Evolutionary conservation across 2,797 vertebrate species (phyloP).

Genomic region (Okamejei kenojei): DNA sequence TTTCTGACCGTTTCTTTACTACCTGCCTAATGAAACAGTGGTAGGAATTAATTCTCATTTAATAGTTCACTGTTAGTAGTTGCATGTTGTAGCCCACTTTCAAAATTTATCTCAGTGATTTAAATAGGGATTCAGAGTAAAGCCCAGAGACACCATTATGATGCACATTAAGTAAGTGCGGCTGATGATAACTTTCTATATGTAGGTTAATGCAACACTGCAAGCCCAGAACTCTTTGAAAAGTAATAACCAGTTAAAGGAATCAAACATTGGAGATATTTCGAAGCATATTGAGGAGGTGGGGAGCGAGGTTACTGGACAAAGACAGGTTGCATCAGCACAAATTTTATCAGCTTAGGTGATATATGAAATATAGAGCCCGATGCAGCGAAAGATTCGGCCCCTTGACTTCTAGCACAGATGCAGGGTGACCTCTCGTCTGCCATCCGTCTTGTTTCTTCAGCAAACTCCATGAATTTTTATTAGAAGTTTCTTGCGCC

Average conservation of each 20-base stretch:
- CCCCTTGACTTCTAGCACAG: constrained; percentile 75
- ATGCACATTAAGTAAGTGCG: too few relatives aligned
- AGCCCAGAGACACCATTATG: too few relatives aligned
- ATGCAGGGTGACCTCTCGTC: constrained; percentile 90
- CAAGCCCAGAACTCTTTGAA: background rate
- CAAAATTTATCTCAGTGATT: too few relatives aligned
- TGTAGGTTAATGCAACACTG: background rate
- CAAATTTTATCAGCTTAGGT: constrained; percentile 86
- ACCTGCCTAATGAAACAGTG: too few relatives aligned
- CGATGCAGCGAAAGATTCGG: constrained; percentile 77
- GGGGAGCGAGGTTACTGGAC: constrained; percentile 46
- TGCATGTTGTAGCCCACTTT: too few relatives aligned
- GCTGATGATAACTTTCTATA: too few relatives aligned
- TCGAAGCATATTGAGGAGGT: constrained; percentile 40
- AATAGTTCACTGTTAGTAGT: too few relatives aligned
- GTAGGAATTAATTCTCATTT: too few relatives aligned
- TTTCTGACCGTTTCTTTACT: too few relatives aligned
- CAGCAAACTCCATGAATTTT: constrained; percentile 98
- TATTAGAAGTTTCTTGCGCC: constrained; percentile 75
- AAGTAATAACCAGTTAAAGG: background rate
- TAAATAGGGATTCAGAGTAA: too few relatives aligned
- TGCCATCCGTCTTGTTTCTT: constrained; percentile 83
- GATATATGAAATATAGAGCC: constrained; percentile 95
- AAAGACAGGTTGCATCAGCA: constrained; percentile 56
- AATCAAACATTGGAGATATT: constrained; percentile 44